Evolutionary conservation across 1,140 invertebrate genomes (phyloP), one percentile per base, ranked within the genome.

Genomic region (Drosophila jambulina): DNA sequence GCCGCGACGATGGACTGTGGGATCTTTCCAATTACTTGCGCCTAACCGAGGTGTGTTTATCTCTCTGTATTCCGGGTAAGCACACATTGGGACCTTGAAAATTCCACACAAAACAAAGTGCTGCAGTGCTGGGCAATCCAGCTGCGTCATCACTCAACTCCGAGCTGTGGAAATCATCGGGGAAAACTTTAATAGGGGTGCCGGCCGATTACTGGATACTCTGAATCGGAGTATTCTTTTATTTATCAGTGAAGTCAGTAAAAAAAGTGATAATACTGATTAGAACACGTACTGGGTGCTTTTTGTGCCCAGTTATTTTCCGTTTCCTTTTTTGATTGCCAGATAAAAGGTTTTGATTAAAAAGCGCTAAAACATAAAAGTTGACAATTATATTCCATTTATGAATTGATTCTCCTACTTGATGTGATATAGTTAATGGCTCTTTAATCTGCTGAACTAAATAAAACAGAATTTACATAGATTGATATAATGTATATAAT

Each of bases 41-140:
- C 23, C 25, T 29, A 54, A n/a, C 27, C n/a, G 48, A 27, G 32
- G 3, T 54, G 43, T 71, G 51, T 71, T 72, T 72, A 71, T 58
- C 17, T 59, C 15, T 54, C 53, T 1, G 32, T 23, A 8, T 42
- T 70, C 67, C 48, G 69, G 38, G 23, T 51, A 70, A 69, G 53
- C 65, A 53, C 45, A 53, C 36, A 23, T 19, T 46, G 23, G 13
- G 17, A 34, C 68, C 40, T 57, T 48, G 42, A 34, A 36, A 71
- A 29, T 27, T 19, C 36, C 36, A 64, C 45, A 64, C 15, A 42
- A 51, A 65, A 29, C 15, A 38, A 71, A 71, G 19, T 72, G 40
- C 69, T 72, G 69, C 69, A 71, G 27, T 40, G 42, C 64, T 45
- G 32, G 40, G 25, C 64, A 57, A 17, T 9, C 19, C 63, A 27